phyloP scores from a whole-genome alignment of 2,888 invertebrate species.

The Pachydiplax longipennis region DNA sequence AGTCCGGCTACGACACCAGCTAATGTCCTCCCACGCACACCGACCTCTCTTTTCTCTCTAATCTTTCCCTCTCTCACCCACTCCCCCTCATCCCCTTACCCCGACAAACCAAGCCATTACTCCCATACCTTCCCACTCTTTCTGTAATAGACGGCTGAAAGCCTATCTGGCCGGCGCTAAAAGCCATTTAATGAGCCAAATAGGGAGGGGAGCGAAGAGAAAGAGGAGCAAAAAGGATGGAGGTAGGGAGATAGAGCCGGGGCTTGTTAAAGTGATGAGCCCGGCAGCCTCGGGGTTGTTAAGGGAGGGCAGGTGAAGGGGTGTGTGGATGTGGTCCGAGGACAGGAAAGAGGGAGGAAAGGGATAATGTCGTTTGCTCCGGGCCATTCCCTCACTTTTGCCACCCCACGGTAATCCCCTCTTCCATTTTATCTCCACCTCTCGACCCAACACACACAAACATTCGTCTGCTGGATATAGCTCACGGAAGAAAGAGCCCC shows the following conservation, averaged over 20 bases:
- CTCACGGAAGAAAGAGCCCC: too few species aligned
- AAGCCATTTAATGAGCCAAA: constrained; percentile 44
- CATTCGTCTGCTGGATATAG: background rate
- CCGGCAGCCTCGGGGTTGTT: background rate
- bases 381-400: background rate
- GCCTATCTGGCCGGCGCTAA: constrained; percentile 35
- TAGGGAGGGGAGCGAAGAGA: background rate
- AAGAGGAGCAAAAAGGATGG: background rate
- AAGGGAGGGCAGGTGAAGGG: background rate
- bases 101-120: background rate
- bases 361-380: constrained; percentile 31
- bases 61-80: background rate
- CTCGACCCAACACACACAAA: background rate
- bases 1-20: constrained; percentile 10
- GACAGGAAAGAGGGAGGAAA: background rate
- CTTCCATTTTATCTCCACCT: constrained; percentile 11
- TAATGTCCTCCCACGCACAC: constrained; percentile 29
- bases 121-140: background rate
- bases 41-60: background rate
- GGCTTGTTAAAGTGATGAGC: constrained; percentile 27
- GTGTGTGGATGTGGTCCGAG: background rate
- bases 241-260: too few species aligned
- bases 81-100: too few species aligned
- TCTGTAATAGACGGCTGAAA: constrained; percentile 40
- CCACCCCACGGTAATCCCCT: constrained; percentile 4